These are phyloP conservation scores for Pteronura brasiliensis DNA, from an alignment of 2,113 vertebrate species.

Conservation along the genomic window DNA sequence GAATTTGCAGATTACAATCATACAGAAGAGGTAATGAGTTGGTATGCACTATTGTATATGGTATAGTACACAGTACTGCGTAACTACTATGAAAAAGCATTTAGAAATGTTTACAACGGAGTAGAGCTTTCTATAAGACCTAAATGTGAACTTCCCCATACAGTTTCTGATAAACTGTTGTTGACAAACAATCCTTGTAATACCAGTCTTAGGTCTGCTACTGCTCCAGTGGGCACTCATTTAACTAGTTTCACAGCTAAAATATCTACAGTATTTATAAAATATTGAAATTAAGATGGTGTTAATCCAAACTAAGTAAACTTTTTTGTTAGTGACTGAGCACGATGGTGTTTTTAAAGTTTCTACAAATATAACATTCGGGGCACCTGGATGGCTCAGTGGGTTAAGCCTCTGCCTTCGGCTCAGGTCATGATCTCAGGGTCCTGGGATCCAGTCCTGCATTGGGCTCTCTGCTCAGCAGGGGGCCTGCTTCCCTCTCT, in stretches of 20 bases:
- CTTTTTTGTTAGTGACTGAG: not conserved
- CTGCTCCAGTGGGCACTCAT: not conserved
- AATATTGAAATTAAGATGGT: not conserved
- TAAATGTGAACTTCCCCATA: not conserved
- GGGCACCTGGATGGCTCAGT: no score
- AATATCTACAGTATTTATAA: not conserved
- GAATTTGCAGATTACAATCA: not conserved
- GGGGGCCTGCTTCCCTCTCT: no score
- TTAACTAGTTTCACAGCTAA: not conserved
- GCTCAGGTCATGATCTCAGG: no score
- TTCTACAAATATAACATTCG: slow-evolving; percentile 8
- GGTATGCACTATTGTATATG: not conserved
- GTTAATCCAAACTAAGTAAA: not conserved
- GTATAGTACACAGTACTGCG: not conserved
- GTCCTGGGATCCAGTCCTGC: no score
- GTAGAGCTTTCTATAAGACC: not conserved
- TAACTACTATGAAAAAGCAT: not conserved
- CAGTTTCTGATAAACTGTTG: not conserved
- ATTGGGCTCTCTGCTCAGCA: no score
- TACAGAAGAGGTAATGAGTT: not conserved
- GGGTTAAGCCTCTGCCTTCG: no score
- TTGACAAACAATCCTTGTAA: not conserved
- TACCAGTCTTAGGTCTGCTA: not conserved
- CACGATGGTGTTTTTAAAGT: not conserved
- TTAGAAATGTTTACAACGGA: not conserved